A percentile compares a stretch with the other conserved stretches of the same genome.
These are phyloP conservation scores for Eutrigla gurnardus DNA, from an alignment of 2,797 vertebrate species.

Conservation along the genomic window DNA sequence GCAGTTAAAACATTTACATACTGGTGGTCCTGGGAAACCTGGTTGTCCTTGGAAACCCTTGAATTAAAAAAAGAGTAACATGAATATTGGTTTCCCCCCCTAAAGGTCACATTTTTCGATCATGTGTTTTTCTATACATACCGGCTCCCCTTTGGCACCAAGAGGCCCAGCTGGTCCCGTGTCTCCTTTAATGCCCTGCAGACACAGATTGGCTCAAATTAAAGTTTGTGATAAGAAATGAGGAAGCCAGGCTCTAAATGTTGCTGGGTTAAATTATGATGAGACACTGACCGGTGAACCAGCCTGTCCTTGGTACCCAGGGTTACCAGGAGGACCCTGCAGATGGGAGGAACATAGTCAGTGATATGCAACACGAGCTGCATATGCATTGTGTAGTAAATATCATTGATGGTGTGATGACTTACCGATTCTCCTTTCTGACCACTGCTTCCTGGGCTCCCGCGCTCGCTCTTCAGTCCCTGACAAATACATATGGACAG, in stretches of 20 bases:
- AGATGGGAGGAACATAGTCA: slow-evolving; percentile 33
- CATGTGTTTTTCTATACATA: slow-evolving; percentile 51
- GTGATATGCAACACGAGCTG: background rate
- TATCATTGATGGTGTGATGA: background rate
- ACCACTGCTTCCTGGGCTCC: slow-evolving; percentile 84
- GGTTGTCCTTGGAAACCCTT: slow-evolving; percentile 95
- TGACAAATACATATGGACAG: slow-evolving; percentile 67
- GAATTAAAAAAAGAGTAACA: slow-evolving; percentile 36
- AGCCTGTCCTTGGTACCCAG: slow-evolving; percentile 88
- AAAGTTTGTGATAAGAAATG: slow-evolving; percentile 26
- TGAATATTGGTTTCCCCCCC: background rate
- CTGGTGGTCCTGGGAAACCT: slow-evolving; percentile 92
- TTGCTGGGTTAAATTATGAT: slow-evolving; percentile 16
- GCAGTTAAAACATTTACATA: slow-evolving; percentile 75
- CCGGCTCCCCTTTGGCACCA: slow-evolving; percentile 93
- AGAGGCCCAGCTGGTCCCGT: slow-evolving; percentile 83
- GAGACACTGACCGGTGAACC: slow-evolving; percentile 87
- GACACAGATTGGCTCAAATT: slow-evolving; percentile 26
- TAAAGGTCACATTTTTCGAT: background rate
- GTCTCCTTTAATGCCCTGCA: slow-evolving; percentile 93
- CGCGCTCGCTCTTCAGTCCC: slow-evolving; percentile 94
- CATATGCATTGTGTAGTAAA: background rate
- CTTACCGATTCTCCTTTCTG: slow-evolving; percentile 95
- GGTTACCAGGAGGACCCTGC: slow-evolving; percentile 91
- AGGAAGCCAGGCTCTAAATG: slow-evolving; percentile 12